Base-by-base conservation (phyloP, 2,113 vertebrate genomes). In the Pelvicachromis taeniatus region DNA sequence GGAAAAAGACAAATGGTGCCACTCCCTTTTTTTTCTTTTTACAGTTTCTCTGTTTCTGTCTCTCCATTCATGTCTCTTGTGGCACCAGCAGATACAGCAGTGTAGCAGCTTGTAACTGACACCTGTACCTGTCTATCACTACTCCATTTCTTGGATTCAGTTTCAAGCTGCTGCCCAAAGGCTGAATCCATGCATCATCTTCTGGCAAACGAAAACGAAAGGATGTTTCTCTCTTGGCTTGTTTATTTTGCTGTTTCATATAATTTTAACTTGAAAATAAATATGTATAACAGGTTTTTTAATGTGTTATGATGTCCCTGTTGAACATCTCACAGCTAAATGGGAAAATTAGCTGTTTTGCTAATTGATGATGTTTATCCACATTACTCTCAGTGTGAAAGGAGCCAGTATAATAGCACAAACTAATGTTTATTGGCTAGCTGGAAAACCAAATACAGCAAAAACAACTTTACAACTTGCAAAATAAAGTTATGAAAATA, bases 121-220 rank as follows among this genome's bases (percentile, higher is more conserved):
- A 90, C 84, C 92, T 87, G 87, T 82, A 84, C 26, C 79, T 77
- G 83, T 89, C 87, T 80, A 85, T 87, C 80, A 89, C 23, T 2
- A 16, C 79, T 88, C 29, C 21, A 53, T 16, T 85, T 54, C 87
- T 85, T 77, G 45, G 59, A 31, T 31, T 77, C 3, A 14, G 31
- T 33, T 65, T 81, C 56, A 21, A 52, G 75, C 50, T 70, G n/a
- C 82, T 50, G 54, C 52, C 81, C 65, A 78, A 83, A 82, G 83
- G 80, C 77, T 11, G 29, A 3, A 1, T 90, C 58, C 78, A 80
- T 45, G 58, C 75, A 33, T 40, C 35, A 53, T 50, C 4, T 11
- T 31, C 3, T 19, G 68, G 68, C 10, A 73, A 31, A 48, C 11
- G 23, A 23, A 23, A 50, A 48, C 42, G 17, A 48, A 73, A 19